Conservation (phyloP, 1,140 invertebrate genomes). For the Formica exsecta region DNA sequence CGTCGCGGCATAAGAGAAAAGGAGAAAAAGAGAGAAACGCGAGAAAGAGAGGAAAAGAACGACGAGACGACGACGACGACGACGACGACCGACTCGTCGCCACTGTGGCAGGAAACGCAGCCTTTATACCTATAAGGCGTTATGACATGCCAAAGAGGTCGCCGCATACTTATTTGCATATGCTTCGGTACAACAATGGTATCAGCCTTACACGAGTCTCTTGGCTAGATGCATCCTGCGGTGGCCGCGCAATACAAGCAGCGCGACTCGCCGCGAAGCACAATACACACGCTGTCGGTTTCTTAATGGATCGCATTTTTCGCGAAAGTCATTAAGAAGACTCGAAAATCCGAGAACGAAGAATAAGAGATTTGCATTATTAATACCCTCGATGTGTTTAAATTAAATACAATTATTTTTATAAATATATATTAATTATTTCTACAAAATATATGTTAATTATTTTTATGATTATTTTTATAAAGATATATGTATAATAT, state of each 20-base stretch:
- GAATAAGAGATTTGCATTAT: constrained; percentile 25
- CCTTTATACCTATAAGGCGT: constrained; percentile 75
- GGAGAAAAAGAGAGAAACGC: background rate
- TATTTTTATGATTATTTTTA: background rate
- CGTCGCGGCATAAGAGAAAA: background rate
- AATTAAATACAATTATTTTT: no score
- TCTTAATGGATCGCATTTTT: constrained; percentile 60
- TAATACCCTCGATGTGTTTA: constrained; percentile 1
- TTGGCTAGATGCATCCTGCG: constrained; percentile 44
- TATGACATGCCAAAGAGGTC: constrained; percentile 74
- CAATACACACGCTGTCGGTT: constrained; percentile 42
- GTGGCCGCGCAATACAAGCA: constrained; percentile 39
- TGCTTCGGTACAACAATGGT: constrained; percentile 75
- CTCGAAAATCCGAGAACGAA: constrained; percentile 20
- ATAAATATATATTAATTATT: no score
- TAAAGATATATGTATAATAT: background rate
- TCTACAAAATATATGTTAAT: no score
- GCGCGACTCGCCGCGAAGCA: constrained; percentile 29
- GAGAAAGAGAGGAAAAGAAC: background rate
- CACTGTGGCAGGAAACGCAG: constrained; percentile 69
- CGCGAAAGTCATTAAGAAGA: constrained; percentile 41
- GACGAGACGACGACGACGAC: constrained; percentile 10
- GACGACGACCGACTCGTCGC: constrained; percentile 52
- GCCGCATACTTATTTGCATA: constrained; percentile 77
- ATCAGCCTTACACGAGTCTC: constrained; percentile 67